Evolutionary conservation across 2,888 invertebrate species (phyloP), one percentile per base, ranked within the genome.

Genomic region (Notocelia uddmanniana): DNA sequence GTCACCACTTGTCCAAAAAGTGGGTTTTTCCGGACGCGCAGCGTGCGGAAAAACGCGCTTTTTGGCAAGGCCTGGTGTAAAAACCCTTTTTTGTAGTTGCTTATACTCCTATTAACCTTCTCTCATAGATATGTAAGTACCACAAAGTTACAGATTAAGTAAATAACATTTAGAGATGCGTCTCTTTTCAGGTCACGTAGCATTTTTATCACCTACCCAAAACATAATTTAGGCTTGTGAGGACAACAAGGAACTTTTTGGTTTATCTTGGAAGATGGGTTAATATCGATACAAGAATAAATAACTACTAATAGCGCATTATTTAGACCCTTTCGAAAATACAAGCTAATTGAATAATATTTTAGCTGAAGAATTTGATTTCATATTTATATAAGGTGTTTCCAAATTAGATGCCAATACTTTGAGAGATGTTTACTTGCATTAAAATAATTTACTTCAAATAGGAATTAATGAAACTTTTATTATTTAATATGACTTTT

Each of bases 121-220:
- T 45, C 2, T n/a, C n/a, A n/a, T 45, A n/a, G 1, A n/a, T n/a
- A n/a, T 26, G 6, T 52, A 18, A 19, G 19, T 10, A 21, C 5
- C 13, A 21, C 13, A 21, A n/a, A 21, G 1, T 52, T 50, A 26
- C 23, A 68, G 60, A 68, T 72, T 62, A 68, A 72, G 68, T 62
- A 62, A 72, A 68, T 72, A 68, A 68, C 59, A 50, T 50, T 57
- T 50, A 48, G 37, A 68, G 34, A 62, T 62, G 37, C 72, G 68
- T 68, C 55, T 64, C 21, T 67, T 72, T 72, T 62, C 72, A 57
- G 72, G 57, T 67, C 72, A 72, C 72, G 72, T 72, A 68, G 48
- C 34, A 18, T 41, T 72, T 72, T 72, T 72, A 72, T 72, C 59
- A 68, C 62, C 72, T 60, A 45, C 68, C 72, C 68, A 68, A 67